Percentiles rank a stretch among this genome's conserved stretches.
phyloP scores from a whole-genome alignment of 2,113 vertebrate genomes.

The Athene cunicularia region DNA sequence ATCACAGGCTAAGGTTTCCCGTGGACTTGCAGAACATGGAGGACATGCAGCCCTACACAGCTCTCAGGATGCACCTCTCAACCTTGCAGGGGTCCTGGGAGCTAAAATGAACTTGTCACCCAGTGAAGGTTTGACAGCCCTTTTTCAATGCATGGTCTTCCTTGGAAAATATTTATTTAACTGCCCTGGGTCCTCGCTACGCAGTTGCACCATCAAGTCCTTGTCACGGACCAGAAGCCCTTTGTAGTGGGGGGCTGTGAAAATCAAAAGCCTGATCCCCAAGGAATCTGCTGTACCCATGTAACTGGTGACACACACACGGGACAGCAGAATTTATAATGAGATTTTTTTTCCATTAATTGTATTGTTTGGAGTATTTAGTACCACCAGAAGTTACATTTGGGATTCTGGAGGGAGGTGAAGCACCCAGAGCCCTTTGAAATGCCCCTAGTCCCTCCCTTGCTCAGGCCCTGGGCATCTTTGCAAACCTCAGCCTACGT shows the following conservation, averaged over 20 bases:
- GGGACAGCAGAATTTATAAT: neutral
- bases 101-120: neutral
- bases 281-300: neutral
- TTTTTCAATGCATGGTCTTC: neutral
- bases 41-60: fast-evolving
- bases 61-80: neutral
- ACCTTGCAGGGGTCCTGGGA: neutral
- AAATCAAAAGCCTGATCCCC: neutral
- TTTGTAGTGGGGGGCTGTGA: neutral
- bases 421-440: neutral
- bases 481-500: neutral
- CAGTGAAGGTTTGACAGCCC: neutral
- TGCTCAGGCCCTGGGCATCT: neutral
- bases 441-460: neutral
- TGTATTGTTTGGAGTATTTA: neutral
- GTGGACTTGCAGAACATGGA: neutral
- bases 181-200: neutral
- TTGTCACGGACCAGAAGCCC: neutral
- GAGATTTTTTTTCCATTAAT: neutral
- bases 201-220: neutral
- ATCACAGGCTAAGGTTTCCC: neutral
- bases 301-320: neutral
- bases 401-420: neutral
- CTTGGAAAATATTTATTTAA: neutral
- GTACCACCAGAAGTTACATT: neutral